Evolutionary conservation across 2,113 vertebrate species (phyloP).

Genomic region (Larimichthys polyactis): DNA sequence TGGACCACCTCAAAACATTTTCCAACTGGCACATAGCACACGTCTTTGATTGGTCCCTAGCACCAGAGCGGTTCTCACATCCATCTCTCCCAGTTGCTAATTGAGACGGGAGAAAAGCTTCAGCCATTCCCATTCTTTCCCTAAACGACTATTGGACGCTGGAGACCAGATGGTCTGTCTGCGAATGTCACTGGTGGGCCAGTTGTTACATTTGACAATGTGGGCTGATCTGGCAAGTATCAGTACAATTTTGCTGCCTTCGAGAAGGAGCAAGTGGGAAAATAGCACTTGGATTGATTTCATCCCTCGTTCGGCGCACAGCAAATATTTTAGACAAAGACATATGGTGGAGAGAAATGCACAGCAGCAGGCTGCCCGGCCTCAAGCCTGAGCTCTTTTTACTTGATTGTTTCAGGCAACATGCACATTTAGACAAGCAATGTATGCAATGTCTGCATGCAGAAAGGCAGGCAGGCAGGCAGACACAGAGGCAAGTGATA

Average conservation of each 20-base stretch:
- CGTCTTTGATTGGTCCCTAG: conserved; percentile 54
- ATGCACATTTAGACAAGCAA: conserved; percentile 53
- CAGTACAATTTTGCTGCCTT: conserved; percentile 64
- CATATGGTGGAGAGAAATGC: conserved; percentile 75
- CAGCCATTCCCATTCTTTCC: conserved; percentile 40
- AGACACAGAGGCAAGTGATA: conserved; percentile 38
- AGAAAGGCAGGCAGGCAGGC: conserved; percentile 11
- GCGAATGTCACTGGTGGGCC: conserved; percentile 61
- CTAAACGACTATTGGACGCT: conserved; percentile 61
- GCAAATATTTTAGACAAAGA: conserved; percentile 81
- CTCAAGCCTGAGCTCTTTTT: conserved; percentile 65
- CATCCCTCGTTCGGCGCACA: conserved; percentile 68
- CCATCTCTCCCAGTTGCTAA: conserved; percentile 59
- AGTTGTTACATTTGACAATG: conserved; percentile 73
- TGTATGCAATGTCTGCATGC: conserved; percentile 53
- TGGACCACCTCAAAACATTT: conserved; percentile 30
- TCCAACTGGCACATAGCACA: conserved; percentile 25
- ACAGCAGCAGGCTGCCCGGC: conserved; percentile 71
- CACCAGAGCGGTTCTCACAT: conserved; percentile 42
- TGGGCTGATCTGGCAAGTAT: conserved; percentile 69
- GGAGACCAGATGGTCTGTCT: conserved; percentile 72
- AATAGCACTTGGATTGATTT: conserved; percentile 76
- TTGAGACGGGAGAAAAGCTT: conserved; percentile 56
- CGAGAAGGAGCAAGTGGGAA: conserved; percentile 62
- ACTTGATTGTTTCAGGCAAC: conserved; percentile 73